A percentile compares a stretch with the other conserved stretches of the same genome.
Conservation (phyloP, 1,140 invertebrate species). For the Linepithema humile region DNA sequence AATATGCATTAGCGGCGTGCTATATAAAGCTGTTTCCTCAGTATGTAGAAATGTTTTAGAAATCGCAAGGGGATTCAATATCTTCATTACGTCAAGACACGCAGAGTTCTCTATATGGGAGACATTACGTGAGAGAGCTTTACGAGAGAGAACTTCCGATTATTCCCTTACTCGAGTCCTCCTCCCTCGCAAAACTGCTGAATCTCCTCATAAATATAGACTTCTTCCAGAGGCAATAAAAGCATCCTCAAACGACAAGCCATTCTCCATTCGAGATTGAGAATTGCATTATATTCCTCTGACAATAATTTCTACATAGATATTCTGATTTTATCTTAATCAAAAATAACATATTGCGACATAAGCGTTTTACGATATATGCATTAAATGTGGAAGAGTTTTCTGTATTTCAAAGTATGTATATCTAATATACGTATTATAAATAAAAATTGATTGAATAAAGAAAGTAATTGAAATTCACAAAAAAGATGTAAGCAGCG, state of each 20-base stretch:
- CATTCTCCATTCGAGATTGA: neutral
- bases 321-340: neutral
- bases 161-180: neutral
- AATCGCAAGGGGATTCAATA: neutral
- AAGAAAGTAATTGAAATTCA: neutral
- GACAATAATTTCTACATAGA: neutral
- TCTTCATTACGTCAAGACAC: neutral
- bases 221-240: neutral
- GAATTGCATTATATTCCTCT: neutral
- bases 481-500: neutral
- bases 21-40: neutral
- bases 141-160: neutral
- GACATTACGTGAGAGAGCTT: constrained; percentile 40
- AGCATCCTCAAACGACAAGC: neutral
- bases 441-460: neutral
- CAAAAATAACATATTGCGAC: too few relatives aligned
- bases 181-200: neutral
- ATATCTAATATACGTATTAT: neutral
- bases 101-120: neutral
- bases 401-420: too few relatives aligned
- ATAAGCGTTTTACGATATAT: too few relatives aligned
- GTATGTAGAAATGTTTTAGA: neutral
- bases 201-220: constrained; percentile 1
- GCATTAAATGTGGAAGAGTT: too few relatives aligned
- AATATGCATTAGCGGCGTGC: neutral